Base-by-base conservation (phyloP, 1,140 invertebrate species). In the Aethina tumida region DNA sequence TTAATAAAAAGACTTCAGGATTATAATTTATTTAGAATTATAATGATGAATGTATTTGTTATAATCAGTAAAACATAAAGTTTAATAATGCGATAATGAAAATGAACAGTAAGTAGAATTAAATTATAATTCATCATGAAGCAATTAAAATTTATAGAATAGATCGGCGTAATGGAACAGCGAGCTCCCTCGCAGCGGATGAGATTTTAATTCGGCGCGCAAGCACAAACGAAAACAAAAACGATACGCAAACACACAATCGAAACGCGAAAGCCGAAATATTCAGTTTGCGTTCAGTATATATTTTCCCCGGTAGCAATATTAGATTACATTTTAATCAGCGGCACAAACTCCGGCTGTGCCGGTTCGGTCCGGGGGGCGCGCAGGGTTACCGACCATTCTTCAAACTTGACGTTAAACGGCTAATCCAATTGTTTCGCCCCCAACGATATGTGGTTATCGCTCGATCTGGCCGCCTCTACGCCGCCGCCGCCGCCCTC, bases 291-390 rank as follows among this genome's bases (percentile, higher is more conserved):
- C 40, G 49, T 48, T 55, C 47, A 39, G 49, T 20, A 30, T 39
- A 24, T 53, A 54, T 52, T 53, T 58, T 59, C 57, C 52, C 53
- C 52, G 56, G 56, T 40, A 42, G 53, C 50, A 51, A 58, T 61
- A 61, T 61, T 61, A 61, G 59, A 61, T 61, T 61, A 61, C 55
- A 59, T 60, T 61, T 61, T 61, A 61, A 61, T 61, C 59, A 61
- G 52, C 53, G 54, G 41, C 47, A 45, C 25, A 14, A 19, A 10
- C 14, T 3, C 33, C 10, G 2, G 4, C 4, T 8, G 9, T 7
- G 42, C 40, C 43, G 47, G 41, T 41, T 45, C 43, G 45, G 45
- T 37, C 45, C 31, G 44, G 26, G 49, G 40, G 51, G 54, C 49
- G 55, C 48, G 45, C 47, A 33, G 55, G 51, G 55, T 60, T 58